Evolutionary conservation across 2,888 invertebrate genomes (phyloP).

Genomic region (Clanis bilineata): DNA sequence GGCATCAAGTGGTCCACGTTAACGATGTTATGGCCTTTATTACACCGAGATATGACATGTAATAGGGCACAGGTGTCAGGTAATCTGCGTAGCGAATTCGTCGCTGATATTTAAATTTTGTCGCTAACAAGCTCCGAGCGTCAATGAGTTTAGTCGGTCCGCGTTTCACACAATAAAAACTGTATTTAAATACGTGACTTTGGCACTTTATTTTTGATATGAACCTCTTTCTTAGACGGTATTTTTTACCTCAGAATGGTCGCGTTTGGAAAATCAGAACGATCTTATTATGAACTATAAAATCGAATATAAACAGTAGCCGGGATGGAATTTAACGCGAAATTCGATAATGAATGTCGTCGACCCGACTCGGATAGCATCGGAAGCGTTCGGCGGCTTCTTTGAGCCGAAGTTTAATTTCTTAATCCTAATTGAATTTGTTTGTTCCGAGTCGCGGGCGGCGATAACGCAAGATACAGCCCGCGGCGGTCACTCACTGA

Average conservation of each 20-base stretch:
- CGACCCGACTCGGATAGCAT: conserved; percentile 55
- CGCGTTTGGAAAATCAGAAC: neutral
- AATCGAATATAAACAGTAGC: conserved; percentile 41
- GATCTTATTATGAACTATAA: conserved; percentile 18
- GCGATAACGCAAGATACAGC: conserved; percentile 61
- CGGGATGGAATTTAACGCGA: conserved; percentile 45
- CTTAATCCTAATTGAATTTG: conserved; percentile 81
- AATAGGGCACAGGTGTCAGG: neutral
- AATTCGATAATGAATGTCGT: conserved; percentile 56
- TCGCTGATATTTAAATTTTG: conserved; percentile 18
- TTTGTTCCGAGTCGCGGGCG: conserved; percentile 61
- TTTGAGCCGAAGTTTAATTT: conserved; percentile 71
- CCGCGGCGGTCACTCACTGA: conserved; percentile 45
- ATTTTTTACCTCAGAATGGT: conserved; percentile 6
- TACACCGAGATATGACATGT: neutral
- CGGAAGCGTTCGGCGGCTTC: conserved; percentile 61
- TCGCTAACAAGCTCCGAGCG: conserved; percentile 26
- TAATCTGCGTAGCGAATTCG: conserved; percentile 1
- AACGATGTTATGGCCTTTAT: neutral
- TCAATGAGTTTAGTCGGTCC: conserved; percentile 25
- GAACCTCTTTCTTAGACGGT: conserved; percentile 8
- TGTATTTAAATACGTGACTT: conserved; percentile 36
- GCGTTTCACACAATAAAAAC: conserved; percentile 48
- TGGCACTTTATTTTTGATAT: conserved; percentile 2
- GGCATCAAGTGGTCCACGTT: conserved; percentile 22